phyloP scores from a whole-genome alignment of 2,113 vertebrate species.

The Ciconia boyciana region DNA sequence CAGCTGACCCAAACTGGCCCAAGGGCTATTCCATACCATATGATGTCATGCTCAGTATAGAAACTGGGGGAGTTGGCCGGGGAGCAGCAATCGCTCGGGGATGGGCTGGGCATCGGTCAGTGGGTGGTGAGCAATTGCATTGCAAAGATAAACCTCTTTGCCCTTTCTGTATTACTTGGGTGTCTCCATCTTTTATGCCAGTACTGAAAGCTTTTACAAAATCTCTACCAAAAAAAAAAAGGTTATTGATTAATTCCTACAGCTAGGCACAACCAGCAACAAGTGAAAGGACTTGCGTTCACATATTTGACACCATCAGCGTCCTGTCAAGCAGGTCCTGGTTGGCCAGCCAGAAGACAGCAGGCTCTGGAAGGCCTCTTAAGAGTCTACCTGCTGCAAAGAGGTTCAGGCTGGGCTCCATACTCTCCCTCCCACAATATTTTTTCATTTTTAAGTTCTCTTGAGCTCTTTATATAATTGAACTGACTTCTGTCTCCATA shows the following conservation, averaged over 20 bases:
- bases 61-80: no score
- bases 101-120: no score
- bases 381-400: neutral
- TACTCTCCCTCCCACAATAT: neutral
- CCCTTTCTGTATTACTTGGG: fast-evolving
- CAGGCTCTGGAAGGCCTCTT: neutral
- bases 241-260: neutral
- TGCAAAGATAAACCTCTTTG: neutral
- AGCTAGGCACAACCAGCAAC: neutral
- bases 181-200: neutral
- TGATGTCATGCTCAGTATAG: no score
- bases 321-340: neutral
- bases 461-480: neutral
- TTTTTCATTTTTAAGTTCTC: neutral
- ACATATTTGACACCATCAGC: neutral
- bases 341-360: neutral
- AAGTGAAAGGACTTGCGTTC: neutral
- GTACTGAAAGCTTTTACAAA: neutral
- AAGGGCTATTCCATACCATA: no score
- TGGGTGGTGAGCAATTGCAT: no score
- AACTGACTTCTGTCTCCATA: neutral
- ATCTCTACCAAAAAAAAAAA: neutral
- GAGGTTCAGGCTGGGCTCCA: neutral
- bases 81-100: no score
- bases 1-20: no score